Evolutionary conservation across 2,113 vertebrate species (phyloP), one percentile per base, ranked within the genome.

Genomic region (Raja brachyura): DNA sequence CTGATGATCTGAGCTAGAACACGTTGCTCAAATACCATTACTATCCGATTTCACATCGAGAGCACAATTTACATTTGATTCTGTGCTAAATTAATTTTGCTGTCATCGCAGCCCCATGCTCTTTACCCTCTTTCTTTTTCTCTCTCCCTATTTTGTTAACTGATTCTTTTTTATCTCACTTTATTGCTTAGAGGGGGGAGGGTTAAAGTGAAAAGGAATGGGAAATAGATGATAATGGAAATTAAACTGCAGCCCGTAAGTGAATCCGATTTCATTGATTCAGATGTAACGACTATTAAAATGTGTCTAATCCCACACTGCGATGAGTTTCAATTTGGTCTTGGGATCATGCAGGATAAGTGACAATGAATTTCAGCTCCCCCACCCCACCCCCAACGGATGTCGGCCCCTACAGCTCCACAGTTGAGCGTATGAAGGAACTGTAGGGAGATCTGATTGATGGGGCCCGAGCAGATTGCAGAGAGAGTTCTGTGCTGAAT

Each of bases 321-420:
- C 90, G 11, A 92, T 73, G 90, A 92, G 90, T 92, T 92, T 92
- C 90, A 92, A 92, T 92, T 92, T 92, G 90, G 90, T 70, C 68
- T 54, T 68, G 0, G 90, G 90, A 54, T 73, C 68, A 10, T 92
- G 90, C 63, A 54, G 90, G 48, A 92, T 73, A 73, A 92, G 68
- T 92, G 68, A 92, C 66, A 92, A 73, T 68, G 61, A 48, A 73
- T 92, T 39, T 39, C 18, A 59, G 0, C 33, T 33, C 66, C 14
- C 66, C 22, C 74, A 6, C 13, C 14, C 14, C 20, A 61, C 83
- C n/a, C 61, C 90, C 90, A 68, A 25, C 10, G 18, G 70, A 73
- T 20, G 70, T 18, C 33, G 68, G 39, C 88, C 10, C 4, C 68
- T 48, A 31, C 39, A 1, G 33, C 31, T 73, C 59, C 88, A 48